A percentile compares a stretch with the other conserved stretches of the same genome.
Conservation (phyloP, 64 coral and sea anemone species). For the Trachythela sp. region DNA sequence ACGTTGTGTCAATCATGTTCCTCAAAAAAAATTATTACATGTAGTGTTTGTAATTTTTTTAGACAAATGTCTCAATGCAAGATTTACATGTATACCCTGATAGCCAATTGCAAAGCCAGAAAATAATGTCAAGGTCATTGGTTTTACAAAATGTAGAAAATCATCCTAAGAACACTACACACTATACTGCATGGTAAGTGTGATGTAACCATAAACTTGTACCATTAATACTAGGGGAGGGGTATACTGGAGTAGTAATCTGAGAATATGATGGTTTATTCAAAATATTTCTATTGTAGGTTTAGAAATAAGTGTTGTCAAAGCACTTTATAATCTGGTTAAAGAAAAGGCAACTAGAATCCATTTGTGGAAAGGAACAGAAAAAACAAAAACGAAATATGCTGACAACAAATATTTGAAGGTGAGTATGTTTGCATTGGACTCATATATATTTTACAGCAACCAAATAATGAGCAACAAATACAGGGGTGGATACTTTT, state of each 20-base stretch:
- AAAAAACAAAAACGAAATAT: not conserved
- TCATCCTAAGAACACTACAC: not conserved
- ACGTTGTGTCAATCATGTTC: too few species aligned
- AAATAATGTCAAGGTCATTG: not conserved
- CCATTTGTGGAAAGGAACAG: not conserved
- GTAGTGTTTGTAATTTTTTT: not conserved
- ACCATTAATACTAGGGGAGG: not conserved
- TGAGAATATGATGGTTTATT: not conserved
- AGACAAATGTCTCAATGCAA: not conserved
- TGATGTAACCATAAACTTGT: not conserved
- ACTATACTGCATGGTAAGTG: not conserved
- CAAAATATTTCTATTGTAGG: not conserved
- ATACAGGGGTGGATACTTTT: too few species aligned
- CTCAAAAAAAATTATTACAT: too few species aligned
- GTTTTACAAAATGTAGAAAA: not conserved
- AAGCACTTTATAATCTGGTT: not conserved
- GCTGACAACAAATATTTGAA: not conserved
- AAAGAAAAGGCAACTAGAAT: not conserved
- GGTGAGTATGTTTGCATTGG: not conserved
- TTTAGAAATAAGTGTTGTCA: not conserved
- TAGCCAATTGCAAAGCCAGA: not conserved
- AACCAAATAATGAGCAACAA: too few species aligned
- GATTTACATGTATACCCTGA: not conserved
- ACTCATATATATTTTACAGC: too few species aligned
- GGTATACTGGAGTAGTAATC: not conserved